Conservation (phyloP, 2,888 invertebrate species). For the Endomychus coccineus region DNA sequence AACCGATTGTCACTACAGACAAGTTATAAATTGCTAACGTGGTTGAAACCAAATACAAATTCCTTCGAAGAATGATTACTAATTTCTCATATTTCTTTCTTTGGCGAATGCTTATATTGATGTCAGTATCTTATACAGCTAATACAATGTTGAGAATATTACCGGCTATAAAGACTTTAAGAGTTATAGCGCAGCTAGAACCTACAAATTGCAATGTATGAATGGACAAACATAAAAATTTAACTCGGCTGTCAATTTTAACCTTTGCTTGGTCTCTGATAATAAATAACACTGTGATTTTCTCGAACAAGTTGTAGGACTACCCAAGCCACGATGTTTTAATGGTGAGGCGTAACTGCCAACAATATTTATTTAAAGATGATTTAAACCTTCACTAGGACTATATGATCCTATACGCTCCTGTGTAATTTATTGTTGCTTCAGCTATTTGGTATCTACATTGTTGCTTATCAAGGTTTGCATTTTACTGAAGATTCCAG, state of each 20-base stretch:
- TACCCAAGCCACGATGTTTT: slow-evolving; percentile 34
- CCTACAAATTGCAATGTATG: slow-evolving; percentile 2
- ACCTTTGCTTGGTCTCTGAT: slow-evolving; percentile 27
- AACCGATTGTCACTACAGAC: no score
- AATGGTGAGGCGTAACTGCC: slow-evolving; percentile 42
- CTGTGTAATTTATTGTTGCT: no score
- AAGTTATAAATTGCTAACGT: no score
- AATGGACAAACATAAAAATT: slow-evolving; percentile 6
- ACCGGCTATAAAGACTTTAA: slow-evolving; percentile 11
- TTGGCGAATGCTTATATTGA: no score
- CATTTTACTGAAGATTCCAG: no score
- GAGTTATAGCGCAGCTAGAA: neutral
- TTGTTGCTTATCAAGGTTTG: no score
- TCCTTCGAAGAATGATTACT: no score
- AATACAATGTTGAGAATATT: slow-evolving; percentile 1
- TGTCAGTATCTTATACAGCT: no score
- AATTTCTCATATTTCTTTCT: no score
- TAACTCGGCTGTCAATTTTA: slow-evolving; percentile 25
- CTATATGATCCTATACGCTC: slow-evolving; percentile 7
- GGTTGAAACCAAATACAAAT: no score
- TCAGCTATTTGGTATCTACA: no score
- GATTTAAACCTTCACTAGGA: slow-evolving; percentile 31
- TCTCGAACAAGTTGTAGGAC: slow-evolving; percentile 36
- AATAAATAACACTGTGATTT: slow-evolving; percentile 38
- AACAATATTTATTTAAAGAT: slow-evolving; percentile 43